Conservation (phyloP, 2,797 vertebrate species). For the Sebastes steindachneri region DNA sequence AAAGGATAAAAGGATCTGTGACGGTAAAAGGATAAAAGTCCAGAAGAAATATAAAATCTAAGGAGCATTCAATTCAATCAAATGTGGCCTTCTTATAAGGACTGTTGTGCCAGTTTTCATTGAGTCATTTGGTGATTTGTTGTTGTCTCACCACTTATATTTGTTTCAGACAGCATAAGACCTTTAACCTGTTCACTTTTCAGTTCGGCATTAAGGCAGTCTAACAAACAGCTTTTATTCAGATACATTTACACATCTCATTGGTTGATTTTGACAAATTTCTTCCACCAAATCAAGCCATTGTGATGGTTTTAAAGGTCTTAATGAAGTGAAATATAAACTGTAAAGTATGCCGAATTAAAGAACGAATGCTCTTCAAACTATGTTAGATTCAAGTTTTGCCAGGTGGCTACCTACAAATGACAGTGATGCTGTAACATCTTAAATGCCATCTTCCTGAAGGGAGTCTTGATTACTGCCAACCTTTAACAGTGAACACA, state of each 20-base stretch:
- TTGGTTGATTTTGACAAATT: background rate
- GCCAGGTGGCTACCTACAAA: background rate
- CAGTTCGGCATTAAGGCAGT: background rate
- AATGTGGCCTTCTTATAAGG: too few species aligned
- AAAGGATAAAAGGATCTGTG: too few species aligned
- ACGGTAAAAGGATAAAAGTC: too few species aligned
- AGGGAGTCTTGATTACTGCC: background rate
- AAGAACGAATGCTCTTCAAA: background rate
- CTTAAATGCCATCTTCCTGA: background rate
- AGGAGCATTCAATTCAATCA: too few species aligned
- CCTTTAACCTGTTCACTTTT: background rate
- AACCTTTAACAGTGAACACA: background rate
- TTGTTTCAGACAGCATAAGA: background rate
- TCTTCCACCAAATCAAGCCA: background rate
- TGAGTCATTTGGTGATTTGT: background rate
- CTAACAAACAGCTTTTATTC: background rate
- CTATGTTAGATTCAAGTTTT: fast-evolving
- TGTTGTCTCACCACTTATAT: background rate
- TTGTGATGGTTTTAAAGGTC: background rate
- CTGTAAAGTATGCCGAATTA: background rate
- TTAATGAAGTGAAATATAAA: background rate
- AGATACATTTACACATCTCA: background rate
- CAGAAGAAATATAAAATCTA: too few species aligned
- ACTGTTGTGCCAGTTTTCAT: too few species aligned
- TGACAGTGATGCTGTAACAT: background rate